phyloP scores from a whole-genome alignment of 2,113 vertebrate genomes.

The Hymenochirus boettgeri region DNA sequence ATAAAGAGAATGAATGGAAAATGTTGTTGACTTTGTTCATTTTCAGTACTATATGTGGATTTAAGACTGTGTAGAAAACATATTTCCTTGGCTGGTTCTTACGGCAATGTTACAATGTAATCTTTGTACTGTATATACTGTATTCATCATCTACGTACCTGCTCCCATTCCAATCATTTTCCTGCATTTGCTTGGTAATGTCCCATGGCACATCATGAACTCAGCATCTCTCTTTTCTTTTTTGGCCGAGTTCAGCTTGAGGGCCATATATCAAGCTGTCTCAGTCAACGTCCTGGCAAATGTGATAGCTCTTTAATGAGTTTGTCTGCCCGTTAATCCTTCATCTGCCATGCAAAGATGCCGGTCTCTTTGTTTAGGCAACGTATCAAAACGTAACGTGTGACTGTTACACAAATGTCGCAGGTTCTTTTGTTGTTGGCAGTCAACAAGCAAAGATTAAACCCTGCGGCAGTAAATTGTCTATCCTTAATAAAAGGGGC shows the following conservation, averaged over 20 bases:
- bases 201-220: conserved; percentile 37
- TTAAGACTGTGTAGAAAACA: background rate
- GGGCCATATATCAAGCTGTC: conserved; percentile 42
- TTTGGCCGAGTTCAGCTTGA: conserved; percentile 23
- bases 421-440: conserved; percentile 18
- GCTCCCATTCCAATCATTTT: conserved; percentile 19
- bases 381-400: conserved; percentile 39
- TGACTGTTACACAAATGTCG: conserved; percentile 40
- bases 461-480: no score
- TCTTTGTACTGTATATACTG: background rate
- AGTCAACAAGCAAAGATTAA: background rate
- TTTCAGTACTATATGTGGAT: no score
- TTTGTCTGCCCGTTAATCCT: conserved; percentile 43
- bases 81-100: conserved; percentile 8
- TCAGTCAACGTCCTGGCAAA: conserved; percentile 39
- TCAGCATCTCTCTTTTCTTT: conserved; percentile 27
- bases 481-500: no score
- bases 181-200: conserved; percentile 16
- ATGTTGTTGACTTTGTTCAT: no score
- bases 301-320: conserved; percentile 42
- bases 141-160: conserved; percentile 33
- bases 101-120: background rate
- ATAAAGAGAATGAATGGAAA: no score
- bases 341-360: conserved; percentile 43
- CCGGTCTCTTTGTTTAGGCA: conserved; percentile 38